Percentiles rank a stretch among this genome's conserved stretches.
phyloP scores from a whole-genome alignment of 1,140 invertebrate genomes.

The Olivierus martensii region DNA sequence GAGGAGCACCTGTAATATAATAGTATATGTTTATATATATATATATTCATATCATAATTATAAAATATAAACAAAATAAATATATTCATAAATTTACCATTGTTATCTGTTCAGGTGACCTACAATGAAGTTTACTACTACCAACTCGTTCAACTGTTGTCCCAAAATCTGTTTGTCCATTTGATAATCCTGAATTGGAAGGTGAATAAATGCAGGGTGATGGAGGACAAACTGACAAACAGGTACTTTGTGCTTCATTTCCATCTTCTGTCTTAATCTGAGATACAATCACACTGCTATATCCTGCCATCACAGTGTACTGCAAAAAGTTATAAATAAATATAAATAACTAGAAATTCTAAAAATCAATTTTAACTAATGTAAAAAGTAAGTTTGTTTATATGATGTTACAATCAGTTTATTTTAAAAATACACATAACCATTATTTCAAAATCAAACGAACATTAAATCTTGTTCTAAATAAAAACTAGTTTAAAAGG shows the following conservation, averaged over 20 bases:
- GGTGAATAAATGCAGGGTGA: slow-evolving; percentile 14
- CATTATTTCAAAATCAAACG: no score
- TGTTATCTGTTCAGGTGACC: slow-evolving; percentile 7
- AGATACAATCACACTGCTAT: slow-evolving; percentile 16
- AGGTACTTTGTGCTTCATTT: slow-evolving; percentile 12
- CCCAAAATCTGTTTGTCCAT: slow-evolving; percentile 15
- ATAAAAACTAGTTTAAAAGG: no score
- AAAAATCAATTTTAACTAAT: no score
- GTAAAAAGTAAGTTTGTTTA: no score
- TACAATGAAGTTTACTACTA: slow-evolving; percentile 9
- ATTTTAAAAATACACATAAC: no score
- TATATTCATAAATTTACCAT: slow-evolving; percentile 3
- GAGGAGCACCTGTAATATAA: no score
- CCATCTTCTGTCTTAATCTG: slow-evolving; percentile 18
- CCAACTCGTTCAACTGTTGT: slow-evolving; percentile 15
- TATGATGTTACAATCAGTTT: no score
- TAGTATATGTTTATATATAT: no score
- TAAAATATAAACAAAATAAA: not conserved
- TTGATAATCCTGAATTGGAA: slow-evolving; percentile 10
- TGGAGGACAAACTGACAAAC: slow-evolving; percentile 10
- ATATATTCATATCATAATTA: no score
- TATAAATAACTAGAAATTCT: no score
- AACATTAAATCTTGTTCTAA: no score
- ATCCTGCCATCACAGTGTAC: slow-evolving; percentile 10
- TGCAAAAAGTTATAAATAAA: not conserved